phyloP scores from a whole-genome alignment of 2,888 invertebrate genomes.

The Hydraecia micacea region DNA sequence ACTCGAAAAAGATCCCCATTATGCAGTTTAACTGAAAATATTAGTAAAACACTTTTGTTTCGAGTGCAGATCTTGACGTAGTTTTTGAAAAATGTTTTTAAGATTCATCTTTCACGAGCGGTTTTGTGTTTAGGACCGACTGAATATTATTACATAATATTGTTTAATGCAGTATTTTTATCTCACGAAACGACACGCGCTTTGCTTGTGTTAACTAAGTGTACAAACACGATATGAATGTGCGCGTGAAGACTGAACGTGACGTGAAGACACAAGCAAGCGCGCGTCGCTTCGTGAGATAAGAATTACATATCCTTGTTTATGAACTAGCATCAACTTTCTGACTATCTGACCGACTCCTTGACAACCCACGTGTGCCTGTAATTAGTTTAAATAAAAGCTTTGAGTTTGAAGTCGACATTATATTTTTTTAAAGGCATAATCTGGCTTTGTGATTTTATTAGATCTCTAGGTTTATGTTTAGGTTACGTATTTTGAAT shows the following conservation, averaged over 20 bases:
- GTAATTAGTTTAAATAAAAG: not conserved
- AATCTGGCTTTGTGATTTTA: constrained; percentile 30
- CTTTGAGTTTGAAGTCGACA: not conserved
- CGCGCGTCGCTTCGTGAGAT: no score
- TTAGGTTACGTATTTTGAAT: not conserved
- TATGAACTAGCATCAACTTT: not conserved
- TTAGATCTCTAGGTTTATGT: constrained; percentile 31
- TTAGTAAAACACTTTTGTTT: not conserved
- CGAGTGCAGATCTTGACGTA: not conserved
- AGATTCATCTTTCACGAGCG: not conserved
- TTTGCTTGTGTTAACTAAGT: no score
- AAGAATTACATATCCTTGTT: not conserved
- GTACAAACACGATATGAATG: no score
- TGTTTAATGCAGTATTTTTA: no score
- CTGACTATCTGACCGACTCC: not conserved
- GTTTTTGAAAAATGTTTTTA: not conserved
- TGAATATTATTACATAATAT: not conserved
- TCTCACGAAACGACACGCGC: no score
- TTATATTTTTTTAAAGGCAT: not conserved
- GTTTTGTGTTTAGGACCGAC: not conserved
- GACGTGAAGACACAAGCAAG: no score
- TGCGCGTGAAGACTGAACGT: no score
- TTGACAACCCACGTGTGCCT: not conserved
- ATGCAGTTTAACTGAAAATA: no score
- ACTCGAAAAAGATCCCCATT: not conserved